These are phyloP conservation scores for Leptopilina myrica DNA, from an alignment of 2,888 invertebrate species.

Conservation along the genomic window DNA sequence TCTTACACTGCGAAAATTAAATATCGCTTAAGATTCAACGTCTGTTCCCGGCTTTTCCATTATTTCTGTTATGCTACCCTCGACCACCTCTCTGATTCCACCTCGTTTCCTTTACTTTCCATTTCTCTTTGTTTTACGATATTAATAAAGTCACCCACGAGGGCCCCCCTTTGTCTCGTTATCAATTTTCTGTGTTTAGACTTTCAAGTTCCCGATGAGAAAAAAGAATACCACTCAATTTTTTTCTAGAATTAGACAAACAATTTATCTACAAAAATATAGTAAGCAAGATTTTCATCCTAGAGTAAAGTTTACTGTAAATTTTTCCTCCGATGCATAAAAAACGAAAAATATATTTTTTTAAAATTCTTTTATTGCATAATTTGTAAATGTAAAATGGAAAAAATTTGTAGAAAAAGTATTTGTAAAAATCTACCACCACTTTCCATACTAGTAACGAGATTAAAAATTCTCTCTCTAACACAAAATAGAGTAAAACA, in stretches of 20 bases:
- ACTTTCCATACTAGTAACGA: no score
- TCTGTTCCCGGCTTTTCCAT: constrained; percentile 68
- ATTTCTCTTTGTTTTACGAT: constrained; percentile 64
- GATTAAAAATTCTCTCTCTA: no score
- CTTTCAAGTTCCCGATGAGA: not conserved
- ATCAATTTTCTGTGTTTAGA: constrained; percentile 52
- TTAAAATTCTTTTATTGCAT: no score
- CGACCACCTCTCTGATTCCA: constrained; percentile 47
- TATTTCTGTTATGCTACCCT: constrained; percentile 59
- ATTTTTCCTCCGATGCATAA: no score
- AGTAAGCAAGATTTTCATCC: no score
- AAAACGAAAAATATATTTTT: no score
- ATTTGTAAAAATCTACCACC: no score
- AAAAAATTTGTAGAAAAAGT: no score
- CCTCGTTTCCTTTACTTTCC: constrained; percentile 57
- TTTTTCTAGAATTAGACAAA: not conserved
- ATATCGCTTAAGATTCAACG: constrained; percentile 73
- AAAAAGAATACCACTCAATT: not conserved
- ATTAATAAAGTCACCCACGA: constrained; percentile 65
- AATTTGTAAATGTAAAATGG: no score
- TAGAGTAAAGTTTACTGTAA: no score
- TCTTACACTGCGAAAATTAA: constrained; percentile 72
- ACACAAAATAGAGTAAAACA: no score
- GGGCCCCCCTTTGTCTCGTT: constrained; percentile 58
- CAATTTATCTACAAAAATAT: no score